A percentile compares a stretch with the other conserved stretches of the same genome.
These are phyloP conservation scores for Cnemophilus loriae DNA, from an alignment of 2,113 vertebrate genomes.

Conservation along the genomic window DNA sequence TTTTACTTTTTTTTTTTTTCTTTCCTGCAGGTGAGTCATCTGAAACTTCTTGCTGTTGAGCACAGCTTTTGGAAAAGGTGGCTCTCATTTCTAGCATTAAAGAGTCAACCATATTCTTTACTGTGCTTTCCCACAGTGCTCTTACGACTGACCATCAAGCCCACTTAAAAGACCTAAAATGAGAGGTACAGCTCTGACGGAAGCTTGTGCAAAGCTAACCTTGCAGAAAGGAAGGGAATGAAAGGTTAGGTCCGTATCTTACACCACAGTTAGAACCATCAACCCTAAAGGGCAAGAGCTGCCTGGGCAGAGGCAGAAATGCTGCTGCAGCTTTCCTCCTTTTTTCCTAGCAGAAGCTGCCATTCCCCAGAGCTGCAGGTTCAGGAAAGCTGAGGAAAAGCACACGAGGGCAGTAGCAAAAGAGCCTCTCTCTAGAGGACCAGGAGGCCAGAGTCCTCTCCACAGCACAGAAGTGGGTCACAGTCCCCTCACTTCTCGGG, in stretches of 20 bases:
- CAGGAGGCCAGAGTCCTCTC: not conserved
- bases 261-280: too few species aligned
- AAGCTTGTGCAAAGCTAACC: not conserved
- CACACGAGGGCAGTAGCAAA: not conserved
- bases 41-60: not conserved
- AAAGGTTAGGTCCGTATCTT: not conserved
- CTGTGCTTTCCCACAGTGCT: not conserved
- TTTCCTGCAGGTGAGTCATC: not conserved
- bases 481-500: fast-evolving
- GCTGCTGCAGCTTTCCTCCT: not conserved
- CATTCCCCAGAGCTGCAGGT: not conserved
- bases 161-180: not conserved
- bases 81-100: not conserved
- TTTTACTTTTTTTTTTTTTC: not conserved
- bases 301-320: not conserved
- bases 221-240: not conserved
- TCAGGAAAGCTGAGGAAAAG: not conserved
- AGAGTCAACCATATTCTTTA: not conserved
- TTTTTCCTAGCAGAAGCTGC: not conserved
- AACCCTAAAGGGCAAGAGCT: not conserved
- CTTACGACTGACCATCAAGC: not conserved
- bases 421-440: not conserved
- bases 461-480: not conserved
- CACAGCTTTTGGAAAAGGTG: not conserved
- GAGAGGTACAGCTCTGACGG: not conserved